These are phyloP conservation scores for Sebastes taczanowskii DNA, from an alignment of 2,797 vertebrate species.

Conservation along the genomic window DNA sequence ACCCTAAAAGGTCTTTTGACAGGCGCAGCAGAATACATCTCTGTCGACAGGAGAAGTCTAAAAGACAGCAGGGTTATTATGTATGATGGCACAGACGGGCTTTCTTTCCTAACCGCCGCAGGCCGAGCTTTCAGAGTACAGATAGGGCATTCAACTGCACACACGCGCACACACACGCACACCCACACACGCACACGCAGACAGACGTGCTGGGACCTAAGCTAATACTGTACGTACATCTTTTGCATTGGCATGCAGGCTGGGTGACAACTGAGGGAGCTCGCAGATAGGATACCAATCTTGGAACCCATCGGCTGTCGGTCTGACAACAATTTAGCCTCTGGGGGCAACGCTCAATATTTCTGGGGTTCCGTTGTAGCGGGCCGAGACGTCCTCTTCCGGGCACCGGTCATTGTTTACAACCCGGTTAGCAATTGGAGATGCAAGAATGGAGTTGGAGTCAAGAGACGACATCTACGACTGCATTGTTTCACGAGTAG, in stretches of 20 bases:
- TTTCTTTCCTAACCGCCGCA: not conserved
- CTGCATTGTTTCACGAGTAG: no score
- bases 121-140: slow-evolving; percentile 3
- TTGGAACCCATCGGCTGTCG: not conserved
- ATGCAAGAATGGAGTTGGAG: no score
- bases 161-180: not conserved
- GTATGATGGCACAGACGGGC: not conserved
- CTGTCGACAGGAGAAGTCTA: not conserved
- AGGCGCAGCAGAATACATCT: not conserved
- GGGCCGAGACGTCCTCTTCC: not conserved
- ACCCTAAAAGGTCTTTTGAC: slow-evolving; percentile 13
- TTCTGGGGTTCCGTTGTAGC: not conserved
- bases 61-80: slow-evolving; percentile 3
- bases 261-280: not conserved
- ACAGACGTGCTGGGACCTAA: not conserved
- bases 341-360: not conserved
- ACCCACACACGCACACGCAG: not conserved
- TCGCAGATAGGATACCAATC: not conserved
- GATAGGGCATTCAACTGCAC: not conserved
- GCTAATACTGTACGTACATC: not conserved
- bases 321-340: not conserved
- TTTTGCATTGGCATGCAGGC: not conserved
- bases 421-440: not conserved
- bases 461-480: no score
- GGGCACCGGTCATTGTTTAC: not conserved